Conservation (phyloP, 1,140 invertebrate species). For the Plectrocnemia conspersa region DNA sequence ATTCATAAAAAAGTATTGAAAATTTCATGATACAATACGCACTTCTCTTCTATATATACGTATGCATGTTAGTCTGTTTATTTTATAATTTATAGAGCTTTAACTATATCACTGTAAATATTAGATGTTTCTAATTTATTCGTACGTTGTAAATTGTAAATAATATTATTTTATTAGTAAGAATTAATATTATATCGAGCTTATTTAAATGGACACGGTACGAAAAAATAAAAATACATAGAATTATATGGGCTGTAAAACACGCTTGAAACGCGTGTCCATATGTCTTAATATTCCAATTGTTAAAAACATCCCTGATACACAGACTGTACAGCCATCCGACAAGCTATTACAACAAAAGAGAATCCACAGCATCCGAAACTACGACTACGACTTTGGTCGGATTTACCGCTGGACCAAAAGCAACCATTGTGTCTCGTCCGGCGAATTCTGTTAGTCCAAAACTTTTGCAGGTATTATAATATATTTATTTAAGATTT, state of each 20-base stretch:
- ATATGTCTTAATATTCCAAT: not conserved
- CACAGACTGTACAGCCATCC: conserved; percentile 60
- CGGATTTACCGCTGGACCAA: conserved; percentile 29
- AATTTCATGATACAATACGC: too few species aligned
- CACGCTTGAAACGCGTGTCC: not conserved
- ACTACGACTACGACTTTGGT: conserved; percentile 66
- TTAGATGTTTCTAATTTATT: too few species aligned
- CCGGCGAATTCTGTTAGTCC: conserved; percentile 30
- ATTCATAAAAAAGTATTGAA: too few species aligned
- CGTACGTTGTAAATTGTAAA: too few species aligned
- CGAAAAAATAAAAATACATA: not conserved
- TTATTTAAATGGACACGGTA: too few species aligned
- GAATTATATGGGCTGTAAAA: not conserved
- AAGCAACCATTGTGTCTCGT: conserved; percentile 19
- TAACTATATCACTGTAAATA: too few species aligned
- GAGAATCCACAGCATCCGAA: conserved; percentile 65
- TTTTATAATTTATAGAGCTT: too few species aligned
- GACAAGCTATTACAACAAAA: conserved; percentile 54
- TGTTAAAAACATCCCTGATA: conserved; percentile 8
- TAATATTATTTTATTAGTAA: too few species aligned
- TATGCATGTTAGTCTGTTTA: too few species aligned
- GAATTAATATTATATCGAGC: too few species aligned
- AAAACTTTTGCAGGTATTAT: conserved; percentile 26
- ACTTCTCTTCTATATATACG: too few species aligned
- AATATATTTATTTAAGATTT: not conserved